Percentiles rank a stretch among this genome's conserved stretches.
Evolutionary conservation across 2,888 invertebrate genomes (phyloP).

Genomic region (Torymus tubicola): DNA sequence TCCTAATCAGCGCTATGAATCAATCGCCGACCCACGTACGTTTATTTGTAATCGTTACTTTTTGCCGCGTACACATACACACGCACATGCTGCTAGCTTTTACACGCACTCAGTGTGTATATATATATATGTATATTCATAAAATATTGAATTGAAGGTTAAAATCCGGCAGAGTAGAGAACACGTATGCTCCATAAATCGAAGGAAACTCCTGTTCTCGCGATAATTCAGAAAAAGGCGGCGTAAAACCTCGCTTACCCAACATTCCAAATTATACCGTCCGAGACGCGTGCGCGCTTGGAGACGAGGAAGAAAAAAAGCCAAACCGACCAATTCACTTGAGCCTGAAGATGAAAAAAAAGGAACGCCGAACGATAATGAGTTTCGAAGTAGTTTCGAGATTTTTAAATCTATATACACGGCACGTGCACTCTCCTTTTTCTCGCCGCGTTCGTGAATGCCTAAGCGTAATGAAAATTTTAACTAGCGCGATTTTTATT

Average conservation of each 20-base stretch:
- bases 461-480: slow-evolving; percentile 26
- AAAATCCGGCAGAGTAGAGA: slow-evolving; percentile 4
- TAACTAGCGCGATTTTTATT: slow-evolving; percentile 23
- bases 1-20: slow-evolving; percentile 40
- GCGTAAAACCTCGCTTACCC: slow-evolving; percentile 24
- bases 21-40: slow-evolving; percentile 45
- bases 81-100: too few relatives aligned
- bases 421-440: too few relatives aligned
- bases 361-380: slow-evolving; percentile 24
- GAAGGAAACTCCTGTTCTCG: slow-evolving; percentile 39
- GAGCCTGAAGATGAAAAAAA: not conserved
- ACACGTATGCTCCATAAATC: slow-evolving; percentile 26
- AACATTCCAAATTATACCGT: slow-evolving; percentile 30
- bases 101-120: slow-evolving; percentile 5
- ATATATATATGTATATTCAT: slow-evolving; percentile 18
- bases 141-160: slow-evolving; percentile 42
- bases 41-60: slow-evolving; percentile 26
- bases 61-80: not conserved
- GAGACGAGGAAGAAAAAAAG: too few relatives aligned
- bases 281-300: too few relatives aligned
- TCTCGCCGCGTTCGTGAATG: too few relatives aligned
- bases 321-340: too few relatives aligned
- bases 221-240: slow-evolving; percentile 41
- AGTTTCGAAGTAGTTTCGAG: slow-evolving; percentile 35
- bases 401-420: slow-evolving; percentile 29